A percentile compares a stretch with the other conserved stretches of the same genome.
phyloP scores from a whole-genome alignment of 2,888 invertebrate genomes.

The Chrysodeixis includens region DNA sequence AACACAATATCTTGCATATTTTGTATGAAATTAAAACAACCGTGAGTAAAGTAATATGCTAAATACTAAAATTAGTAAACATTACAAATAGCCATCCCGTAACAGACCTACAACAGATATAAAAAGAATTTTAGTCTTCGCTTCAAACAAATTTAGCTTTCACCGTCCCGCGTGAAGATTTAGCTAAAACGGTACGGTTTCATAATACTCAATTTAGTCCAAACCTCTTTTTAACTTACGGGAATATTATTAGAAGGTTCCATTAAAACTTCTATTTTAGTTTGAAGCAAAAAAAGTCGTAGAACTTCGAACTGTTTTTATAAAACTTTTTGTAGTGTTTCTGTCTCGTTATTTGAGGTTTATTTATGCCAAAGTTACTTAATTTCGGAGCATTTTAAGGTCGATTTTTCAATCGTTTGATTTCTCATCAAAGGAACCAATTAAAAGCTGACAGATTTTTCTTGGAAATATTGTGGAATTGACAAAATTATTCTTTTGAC shows the following conservation, averaged over 20 bases:
- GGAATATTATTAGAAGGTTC: constrained; percentile 54
- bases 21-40: too few species aligned
- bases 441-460: too few species aligned
- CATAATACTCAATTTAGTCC: constrained; percentile 17
- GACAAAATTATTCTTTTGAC: too few species aligned
- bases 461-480: too few species aligned
- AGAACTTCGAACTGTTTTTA: constrained; percentile 38
- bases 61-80: too few species aligned
- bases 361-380: neutral
- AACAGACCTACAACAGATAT: neutral
- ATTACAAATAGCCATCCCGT: neutral
- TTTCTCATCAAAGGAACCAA: too few species aligned
- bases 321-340: constrained; percentile 35
- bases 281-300: constrained; percentile 42
- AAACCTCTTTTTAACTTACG: constrained; percentile 36
- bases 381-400: too few species aligned
- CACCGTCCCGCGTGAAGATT: neutral
- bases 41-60: too few species aligned
- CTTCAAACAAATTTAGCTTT: neutral
- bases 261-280: constrained; percentile 54
- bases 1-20: too few species aligned
- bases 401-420: too few species aligned
- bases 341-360: constrained; percentile 9
- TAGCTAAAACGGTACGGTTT: neutral
- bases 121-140: neutral